phyloP scores from a whole-genome alignment of 2,888 invertebrate species.

The Drosophila melanosoma region DNA sequence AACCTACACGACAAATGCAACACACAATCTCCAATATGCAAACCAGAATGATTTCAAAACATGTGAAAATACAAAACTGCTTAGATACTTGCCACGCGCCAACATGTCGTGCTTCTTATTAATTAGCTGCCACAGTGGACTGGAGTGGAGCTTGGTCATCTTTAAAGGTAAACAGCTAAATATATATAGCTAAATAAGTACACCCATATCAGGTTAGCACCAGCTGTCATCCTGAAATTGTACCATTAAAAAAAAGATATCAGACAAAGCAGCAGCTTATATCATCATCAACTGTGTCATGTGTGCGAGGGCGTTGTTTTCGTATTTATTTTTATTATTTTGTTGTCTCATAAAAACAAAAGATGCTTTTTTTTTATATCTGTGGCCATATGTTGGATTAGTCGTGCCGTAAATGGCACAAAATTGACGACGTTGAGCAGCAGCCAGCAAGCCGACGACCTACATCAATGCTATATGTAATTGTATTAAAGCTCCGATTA shows the following conservation, averaged over 20 bases:
- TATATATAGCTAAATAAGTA: slow-evolving; percentile 1
- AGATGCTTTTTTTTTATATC: slow-evolving; percentile 48
- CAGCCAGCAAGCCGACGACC: slow-evolving; percentile 53
- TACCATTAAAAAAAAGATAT: slow-evolving; percentile 19
- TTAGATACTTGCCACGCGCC: slow-evolving; percentile 64
- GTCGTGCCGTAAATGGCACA: slow-evolving; percentile 54
- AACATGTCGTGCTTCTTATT: slow-evolving; percentile 53
- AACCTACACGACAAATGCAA: slow-evolving; percentile 42
- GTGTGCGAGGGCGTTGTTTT: slow-evolving; percentile 56
- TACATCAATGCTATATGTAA: slow-evolving; percentile 65
- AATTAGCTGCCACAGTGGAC: slow-evolving; percentile 55
- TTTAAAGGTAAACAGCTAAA: slow-evolving; percentile 27
- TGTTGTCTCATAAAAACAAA: slow-evolving; percentile 50
- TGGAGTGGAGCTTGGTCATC: slow-evolving; percentile 17
- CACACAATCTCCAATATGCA: slow-evolving; percentile 22
- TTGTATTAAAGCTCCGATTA: slow-evolving; percentile 55
- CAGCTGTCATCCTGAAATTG: slow-evolving; percentile 38
- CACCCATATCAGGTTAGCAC: slow-evolving; percentile 34
- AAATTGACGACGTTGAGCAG: slow-evolving; percentile 47
- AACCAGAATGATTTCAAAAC: slow-evolving; percentile 11
- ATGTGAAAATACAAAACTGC: slow-evolving; percentile 7
- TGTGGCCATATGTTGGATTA: slow-evolving; percentile 51
- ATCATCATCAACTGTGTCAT: slow-evolving; percentile 47
- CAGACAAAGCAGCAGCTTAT: slow-evolving; percentile 56
- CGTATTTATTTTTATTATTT: slow-evolving; percentile 3